These are phyloP conservation scores for Pipistrellus kuhlii DNA, from an alignment of 2,797 vertebrate species.

Conservation along the genomic window DNA sequence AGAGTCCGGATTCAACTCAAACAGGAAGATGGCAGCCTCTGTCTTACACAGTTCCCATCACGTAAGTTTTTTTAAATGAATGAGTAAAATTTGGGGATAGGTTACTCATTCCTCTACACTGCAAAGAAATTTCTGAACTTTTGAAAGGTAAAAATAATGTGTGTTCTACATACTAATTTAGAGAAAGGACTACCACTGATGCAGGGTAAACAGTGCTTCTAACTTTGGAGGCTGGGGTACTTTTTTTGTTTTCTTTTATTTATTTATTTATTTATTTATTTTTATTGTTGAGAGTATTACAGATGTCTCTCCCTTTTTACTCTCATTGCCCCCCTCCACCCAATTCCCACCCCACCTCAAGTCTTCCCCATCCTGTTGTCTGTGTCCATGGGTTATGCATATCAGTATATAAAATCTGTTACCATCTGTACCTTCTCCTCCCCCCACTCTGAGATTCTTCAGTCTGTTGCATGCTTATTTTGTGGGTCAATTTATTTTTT, in stretches of 20 bases:
- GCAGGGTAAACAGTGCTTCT: not conserved
- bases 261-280: too few relatives aligned
- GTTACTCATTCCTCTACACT: not conserved
- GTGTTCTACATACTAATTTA: slow-evolving; percentile 5
- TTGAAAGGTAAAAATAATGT: slow-evolving; percentile 19
- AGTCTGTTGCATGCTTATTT: not conserved
- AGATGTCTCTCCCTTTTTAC: not conserved
- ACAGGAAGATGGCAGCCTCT: slow-evolving; percentile 93
- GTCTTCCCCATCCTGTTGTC: not conserved
- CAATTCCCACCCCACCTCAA: not conserved
- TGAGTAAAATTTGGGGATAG: not conserved
- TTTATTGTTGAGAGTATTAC: not conserved
- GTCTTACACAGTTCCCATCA: slow-evolving; percentile 93
- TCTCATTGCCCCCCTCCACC: not conserved
- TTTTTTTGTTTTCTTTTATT: not conserved
- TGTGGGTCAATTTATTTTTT: not conserved
- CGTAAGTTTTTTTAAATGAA: slow-evolving; percentile 89
- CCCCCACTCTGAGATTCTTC: not conserved
- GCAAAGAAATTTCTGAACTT: not conserved
- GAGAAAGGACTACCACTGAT: not conserved
- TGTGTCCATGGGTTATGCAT: not conserved
- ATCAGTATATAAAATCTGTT: not conserved
- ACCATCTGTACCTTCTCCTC: not conserved
- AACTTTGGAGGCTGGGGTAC: not conserved
- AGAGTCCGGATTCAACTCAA: slow-evolving; percentile 95